Conservation (phyloP, 1,140 invertebrate species). For the Yoshiicerus persimilis region DNA sequence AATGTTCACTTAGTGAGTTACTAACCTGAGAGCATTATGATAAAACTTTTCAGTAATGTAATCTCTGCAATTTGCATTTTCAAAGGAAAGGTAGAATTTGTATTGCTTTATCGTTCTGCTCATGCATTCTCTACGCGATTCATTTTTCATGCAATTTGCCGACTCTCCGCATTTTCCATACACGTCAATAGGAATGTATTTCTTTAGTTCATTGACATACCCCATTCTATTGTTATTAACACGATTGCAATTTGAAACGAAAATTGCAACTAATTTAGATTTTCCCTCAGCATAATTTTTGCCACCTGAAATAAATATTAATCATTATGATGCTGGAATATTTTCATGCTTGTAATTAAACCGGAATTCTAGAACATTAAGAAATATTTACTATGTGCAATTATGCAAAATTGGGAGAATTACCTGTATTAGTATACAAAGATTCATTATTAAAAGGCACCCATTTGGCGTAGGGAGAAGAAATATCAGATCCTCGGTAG, state of each 20-base stretch:
- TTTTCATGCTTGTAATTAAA: no score
- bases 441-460: no score
- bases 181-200: constrained; percentile 85
- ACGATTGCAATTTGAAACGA: constrained; percentile 64
- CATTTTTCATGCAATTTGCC: constrained; percentile 58
- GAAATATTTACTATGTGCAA: no score
- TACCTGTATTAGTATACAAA: no score
- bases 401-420: no score
- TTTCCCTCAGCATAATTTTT: constrained; percentile 65
- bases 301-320: neutral
- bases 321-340: no score
- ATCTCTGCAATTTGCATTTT: constrained; percentile 93
- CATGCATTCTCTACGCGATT: constrained; percentile 48
- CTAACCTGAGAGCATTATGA: constrained; percentile 76
- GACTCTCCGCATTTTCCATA: constrained; percentile 85
- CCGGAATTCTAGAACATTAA: no score
- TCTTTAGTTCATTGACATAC: constrained; percentile 62
- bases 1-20: neutral
- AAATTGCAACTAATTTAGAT: constrained; percentile 64
- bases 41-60: constrained; percentile 97
- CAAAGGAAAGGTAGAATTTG: constrained; percentile 84
- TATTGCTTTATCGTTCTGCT: constrained; percentile 57
- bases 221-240: constrained; percentile 57
- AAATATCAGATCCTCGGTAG: no score
- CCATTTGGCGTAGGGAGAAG: no score